Evolutionary conservation across 2,113 vertebrate genomes (phyloP).

Genomic region (Rhizomys pruinosus): DNA sequence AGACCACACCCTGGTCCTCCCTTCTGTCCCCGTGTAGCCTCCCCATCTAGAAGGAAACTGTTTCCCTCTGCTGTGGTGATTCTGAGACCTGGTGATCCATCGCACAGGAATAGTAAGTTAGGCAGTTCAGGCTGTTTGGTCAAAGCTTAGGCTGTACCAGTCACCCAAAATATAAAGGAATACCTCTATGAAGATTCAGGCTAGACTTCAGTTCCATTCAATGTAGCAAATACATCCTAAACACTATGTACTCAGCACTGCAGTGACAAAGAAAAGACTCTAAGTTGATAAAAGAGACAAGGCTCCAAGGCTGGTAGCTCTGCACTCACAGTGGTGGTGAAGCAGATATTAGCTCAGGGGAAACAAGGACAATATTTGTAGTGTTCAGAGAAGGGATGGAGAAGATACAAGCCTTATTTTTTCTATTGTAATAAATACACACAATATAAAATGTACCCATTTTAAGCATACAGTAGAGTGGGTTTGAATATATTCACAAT

Average conservation of each 20-base stretch:
- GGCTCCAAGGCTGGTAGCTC: background rate
- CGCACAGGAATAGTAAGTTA: background rate
- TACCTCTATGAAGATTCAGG: background rate
- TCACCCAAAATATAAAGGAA: background rate
- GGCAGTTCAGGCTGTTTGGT: background rate
- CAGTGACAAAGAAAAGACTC: background rate
- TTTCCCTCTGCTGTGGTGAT: background rate
- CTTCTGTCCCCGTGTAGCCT: background rate
- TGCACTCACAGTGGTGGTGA: background rate
- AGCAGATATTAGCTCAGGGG: rapidly evolving
- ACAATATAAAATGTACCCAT: background rate
- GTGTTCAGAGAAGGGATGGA: background rate
- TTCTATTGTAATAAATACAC: background rate
- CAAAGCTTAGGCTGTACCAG: background rate
- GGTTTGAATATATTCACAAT: background rate
- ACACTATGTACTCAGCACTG: background rate
- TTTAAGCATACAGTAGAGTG: background rate
- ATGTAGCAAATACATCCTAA: background rate
- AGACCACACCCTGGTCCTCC: rapidly evolving
- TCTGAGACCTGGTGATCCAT: background rate
- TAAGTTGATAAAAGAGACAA: background rate
- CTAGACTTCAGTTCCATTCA: background rate
- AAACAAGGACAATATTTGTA: rapidly evolving
- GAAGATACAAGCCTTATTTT: background rate
- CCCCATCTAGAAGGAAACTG: background rate